Conservation (phyloP, 2,888 invertebrate genomes). For the Cordilura impudica region DNA sequence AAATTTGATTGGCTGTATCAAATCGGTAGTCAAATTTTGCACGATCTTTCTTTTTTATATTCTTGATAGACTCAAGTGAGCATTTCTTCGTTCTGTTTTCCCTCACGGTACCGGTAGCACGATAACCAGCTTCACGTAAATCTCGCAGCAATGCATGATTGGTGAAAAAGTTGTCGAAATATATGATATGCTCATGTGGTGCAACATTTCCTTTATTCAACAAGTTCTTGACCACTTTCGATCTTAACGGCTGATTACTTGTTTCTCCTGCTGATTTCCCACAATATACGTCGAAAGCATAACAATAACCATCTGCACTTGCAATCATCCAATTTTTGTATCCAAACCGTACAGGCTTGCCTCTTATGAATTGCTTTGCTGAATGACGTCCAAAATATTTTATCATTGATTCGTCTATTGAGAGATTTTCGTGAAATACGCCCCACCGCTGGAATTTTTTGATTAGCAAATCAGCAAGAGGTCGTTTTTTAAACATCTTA, state of each 20-base stretch:
- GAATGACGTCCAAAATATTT: slow-evolving; percentile 31
- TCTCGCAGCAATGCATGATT: neutral
- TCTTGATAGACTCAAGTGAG: neutral
- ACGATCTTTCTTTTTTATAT: neutral
- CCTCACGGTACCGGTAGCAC: neutral
- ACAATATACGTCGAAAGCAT: no score
- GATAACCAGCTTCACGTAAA: slow-evolving; percentile 4
- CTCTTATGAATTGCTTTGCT: slow-evolving; percentile 29
- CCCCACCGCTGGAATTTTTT: slow-evolving; percentile 23
- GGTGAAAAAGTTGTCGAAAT: slow-evolving; percentile 13
- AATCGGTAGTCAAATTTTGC: slow-evolving; percentile 6
- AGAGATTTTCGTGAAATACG: slow-evolving; percentile 7
- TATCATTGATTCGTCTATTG: slow-evolving; percentile 32
- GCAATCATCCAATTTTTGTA: slow-evolving; percentile 29
- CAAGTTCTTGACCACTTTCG: neutral
- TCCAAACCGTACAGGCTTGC: slow-evolving; percentile 27
- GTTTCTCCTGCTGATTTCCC: no score
- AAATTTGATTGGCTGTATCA: neutral
- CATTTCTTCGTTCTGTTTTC: neutral
- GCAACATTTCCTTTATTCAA: neutral
- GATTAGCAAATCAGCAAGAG: slow-evolving; percentile 16
- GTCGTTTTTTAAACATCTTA: slow-evolving; percentile 22
- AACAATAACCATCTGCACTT: neutral
- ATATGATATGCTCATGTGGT: neutral
- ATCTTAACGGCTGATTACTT: slow-evolving; percentile 2